Evolutionary conservation across 2,113 vertebrate genomes (phyloP).

Genomic region (Polypterus senegalus): DNA sequence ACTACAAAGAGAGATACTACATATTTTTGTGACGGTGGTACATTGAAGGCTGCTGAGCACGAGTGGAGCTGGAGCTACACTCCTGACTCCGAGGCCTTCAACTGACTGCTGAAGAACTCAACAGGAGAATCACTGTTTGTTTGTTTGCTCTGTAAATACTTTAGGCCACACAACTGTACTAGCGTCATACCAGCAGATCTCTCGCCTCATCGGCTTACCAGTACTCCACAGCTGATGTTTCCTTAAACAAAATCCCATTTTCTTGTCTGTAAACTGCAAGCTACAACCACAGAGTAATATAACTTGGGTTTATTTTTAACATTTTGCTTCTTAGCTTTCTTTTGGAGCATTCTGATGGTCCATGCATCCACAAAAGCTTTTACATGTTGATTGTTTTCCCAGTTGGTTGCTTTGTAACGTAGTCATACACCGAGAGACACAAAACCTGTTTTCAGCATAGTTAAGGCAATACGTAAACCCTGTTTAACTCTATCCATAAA

Average conservation of each 20-base stretch:
- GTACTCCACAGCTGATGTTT: too few relatives aligned
- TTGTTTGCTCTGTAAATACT: constrained; percentile 58
- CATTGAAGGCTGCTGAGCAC: constrained; percentile 64
- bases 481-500: constrained; percentile 44
- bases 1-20: constrained; percentile 76
- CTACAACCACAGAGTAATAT: constrained; percentile 8
- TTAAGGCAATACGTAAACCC: constrained; percentile 25
- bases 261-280: constrained; percentile 36
- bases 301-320: constrained; percentile 18
- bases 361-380: constrained; percentile 46
- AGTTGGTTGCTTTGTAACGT: constrained; percentile 25
- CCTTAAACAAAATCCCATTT: constrained; percentile 37
- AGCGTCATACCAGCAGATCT: constrained; percentile 73
- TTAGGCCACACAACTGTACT: constrained; percentile 60
- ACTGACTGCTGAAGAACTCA: constrained; percentile 39
- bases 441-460: constrained; percentile 31
- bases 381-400: constrained; percentile 47
- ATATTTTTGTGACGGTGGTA: constrained; percentile 92
- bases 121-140: constrained; percentile 37
- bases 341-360: constrained; percentile 22
- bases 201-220: too few relatives aligned
- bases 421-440: constrained; percentile 21
- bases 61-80: constrained; percentile 35
- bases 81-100: constrained; percentile 41
- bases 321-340: constrained; percentile 52